Percentiles rank a stretch among this genome's conserved stretches.
Conservation (phyloP, 64 coral and sea anemone genomes). For the Porites lutea region DNA sequence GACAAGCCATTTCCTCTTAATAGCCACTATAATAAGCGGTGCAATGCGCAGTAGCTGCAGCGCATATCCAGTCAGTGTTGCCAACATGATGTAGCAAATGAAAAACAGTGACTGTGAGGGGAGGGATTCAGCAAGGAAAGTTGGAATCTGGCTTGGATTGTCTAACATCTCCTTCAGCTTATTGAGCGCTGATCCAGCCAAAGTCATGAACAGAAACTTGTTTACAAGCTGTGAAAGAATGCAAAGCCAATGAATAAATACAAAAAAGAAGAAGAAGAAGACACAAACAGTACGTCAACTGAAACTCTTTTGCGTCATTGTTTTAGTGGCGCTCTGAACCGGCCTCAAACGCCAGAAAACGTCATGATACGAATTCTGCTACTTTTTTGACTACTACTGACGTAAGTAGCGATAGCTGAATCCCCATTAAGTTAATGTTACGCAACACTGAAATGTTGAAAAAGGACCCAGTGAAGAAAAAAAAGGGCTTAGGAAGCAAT, state of each 20-base stretch:
- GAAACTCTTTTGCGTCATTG: too few relatives aligned
- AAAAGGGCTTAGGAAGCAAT: too few relatives aligned
- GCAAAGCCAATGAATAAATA: background rate
- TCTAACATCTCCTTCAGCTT: constrained; percentile 57
- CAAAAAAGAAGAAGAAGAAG: too few relatives aligned
- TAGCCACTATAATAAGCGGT: constrained; percentile 58
- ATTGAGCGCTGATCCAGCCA: constrained; percentile 75
- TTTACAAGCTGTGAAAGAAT: constrained; percentile 62
- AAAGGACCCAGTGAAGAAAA: too few relatives aligned
- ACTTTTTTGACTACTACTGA: too few relatives aligned
- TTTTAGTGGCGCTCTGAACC: too few relatives aligned
- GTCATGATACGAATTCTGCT: too few relatives aligned
- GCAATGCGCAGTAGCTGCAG: constrained; percentile 67
- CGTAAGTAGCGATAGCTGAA: too few relatives aligned
- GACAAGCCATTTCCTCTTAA: constrained; percentile 64
- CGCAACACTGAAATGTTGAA: too few relatives aligned
- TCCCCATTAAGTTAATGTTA: too few relatives aligned
- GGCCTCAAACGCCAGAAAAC: too few relatives aligned
- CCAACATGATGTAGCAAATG: constrained; percentile 72
- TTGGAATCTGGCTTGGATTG: constrained; percentile 53
- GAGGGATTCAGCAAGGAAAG: constrained; percentile 65
- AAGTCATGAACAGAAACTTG: constrained; percentile 70
- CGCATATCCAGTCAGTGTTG: constrained; percentile 63
- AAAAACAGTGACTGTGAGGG: constrained; percentile 76
- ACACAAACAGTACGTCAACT: too few relatives aligned